A percentile compares a stretch with the other conserved stretches of the same genome.
Conservation (phyloP, 2,888 invertebrate species). For the Ecliptopera silaceata region DNA sequence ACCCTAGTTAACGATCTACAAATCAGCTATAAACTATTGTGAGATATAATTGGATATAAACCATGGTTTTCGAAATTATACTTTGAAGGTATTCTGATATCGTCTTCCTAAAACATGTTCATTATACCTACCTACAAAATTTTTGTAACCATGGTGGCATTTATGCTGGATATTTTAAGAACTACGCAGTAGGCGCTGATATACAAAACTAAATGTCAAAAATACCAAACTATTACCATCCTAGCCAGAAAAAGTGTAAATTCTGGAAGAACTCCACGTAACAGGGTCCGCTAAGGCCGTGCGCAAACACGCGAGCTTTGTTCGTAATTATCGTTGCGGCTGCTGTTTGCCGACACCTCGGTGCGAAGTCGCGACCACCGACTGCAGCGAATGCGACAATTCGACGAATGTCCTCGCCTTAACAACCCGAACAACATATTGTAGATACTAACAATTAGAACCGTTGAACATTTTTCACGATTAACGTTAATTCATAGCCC, state of each 20-base stretch:
- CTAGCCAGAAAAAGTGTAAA: slow-evolving; percentile 42
- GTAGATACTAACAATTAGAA: slow-evolving; percentile 55
- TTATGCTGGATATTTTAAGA: not conserved
- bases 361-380: slow-evolving; percentile 82
- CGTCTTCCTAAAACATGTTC: too few relatives aligned
- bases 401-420: slow-evolving; percentile 67
- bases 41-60: too few relatives aligned
- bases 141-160: too few relatives aligned
- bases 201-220: not conserved
- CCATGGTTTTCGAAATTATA: too few relatives aligned
- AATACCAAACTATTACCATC: not conserved
- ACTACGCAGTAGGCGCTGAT: not conserved
- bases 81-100: too few relatives aligned
- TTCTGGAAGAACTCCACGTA: slow-evolving; percentile 51
- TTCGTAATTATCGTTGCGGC: slow-evolving; percentile 76
- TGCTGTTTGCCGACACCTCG: slow-evolving; percentile 75
- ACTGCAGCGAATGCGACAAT: slow-evolving; percentile 65
- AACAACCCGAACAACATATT: slow-evolving; percentile 41
- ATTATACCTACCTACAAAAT: too few relatives aligned
- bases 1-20: too few relatives aligned
- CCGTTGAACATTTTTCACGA: slow-evolving; percentile 59
- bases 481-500: slow-evolving; percentile 44
- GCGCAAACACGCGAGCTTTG: slow-evolving; percentile 70
- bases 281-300: slow-evolving; percentile 59
- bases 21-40: too few relatives aligned